phyloP scores from a whole-genome alignment of 2,888 invertebrate genomes.

The Cepaea hortensis region DNA sequence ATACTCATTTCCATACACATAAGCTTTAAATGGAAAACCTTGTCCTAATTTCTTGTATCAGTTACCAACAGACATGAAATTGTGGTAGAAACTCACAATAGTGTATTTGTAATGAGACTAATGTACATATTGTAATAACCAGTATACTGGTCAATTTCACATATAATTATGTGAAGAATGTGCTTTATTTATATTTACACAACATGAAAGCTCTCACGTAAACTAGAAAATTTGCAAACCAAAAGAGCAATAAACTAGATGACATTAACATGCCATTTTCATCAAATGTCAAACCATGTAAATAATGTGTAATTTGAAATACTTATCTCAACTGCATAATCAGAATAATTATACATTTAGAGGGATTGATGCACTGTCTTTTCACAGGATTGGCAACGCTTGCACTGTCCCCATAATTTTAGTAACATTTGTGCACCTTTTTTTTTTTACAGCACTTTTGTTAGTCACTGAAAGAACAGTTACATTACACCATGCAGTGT shows the following conservation, averaged over 20 bases:
- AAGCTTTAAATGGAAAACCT: neutral
- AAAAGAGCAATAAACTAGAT: constrained; percentile 23
- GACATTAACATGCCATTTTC: neutral
- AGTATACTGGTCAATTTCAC: neutral
- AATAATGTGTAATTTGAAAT: neutral
- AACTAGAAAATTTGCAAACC: neutral
- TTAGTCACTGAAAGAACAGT: neutral
- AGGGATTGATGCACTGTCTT: neutral
- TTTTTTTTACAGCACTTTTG: neutral
- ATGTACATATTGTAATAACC: neutral
- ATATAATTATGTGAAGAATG: neutral
- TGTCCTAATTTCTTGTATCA: neutral
- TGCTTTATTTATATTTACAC: neutral
- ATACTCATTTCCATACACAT: neutral
- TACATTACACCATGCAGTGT: neutral
- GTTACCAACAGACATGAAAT: neutral
- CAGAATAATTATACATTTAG: neutral
- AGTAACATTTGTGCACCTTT: neutral
- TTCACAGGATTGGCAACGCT: neutral
- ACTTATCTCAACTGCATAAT: neutral
- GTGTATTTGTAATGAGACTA: no score
- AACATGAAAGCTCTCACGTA: neutral
- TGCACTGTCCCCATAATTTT: neutral
- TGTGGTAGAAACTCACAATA: no score
- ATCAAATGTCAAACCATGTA: neutral